Conservation (phyloP, 1,140 invertebrate genomes). For the Hycleus cichorii region DNA sequence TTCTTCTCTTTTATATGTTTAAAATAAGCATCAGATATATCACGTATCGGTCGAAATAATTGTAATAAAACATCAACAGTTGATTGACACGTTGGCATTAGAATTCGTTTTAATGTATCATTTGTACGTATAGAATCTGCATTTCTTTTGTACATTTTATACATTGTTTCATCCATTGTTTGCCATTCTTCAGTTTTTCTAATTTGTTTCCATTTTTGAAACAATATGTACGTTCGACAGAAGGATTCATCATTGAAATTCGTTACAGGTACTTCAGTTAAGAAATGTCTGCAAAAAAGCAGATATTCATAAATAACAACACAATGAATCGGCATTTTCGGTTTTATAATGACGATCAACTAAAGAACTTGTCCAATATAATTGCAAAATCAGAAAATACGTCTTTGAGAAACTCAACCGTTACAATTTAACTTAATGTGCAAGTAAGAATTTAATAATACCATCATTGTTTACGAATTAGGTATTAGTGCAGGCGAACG, state of each 20-base stretch:
- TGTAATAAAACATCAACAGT: slow-evolving; percentile 7
- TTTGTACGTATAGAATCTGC: slow-evolving; percentile 14
- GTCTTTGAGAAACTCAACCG: too few species aligned
- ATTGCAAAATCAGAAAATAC: too few species aligned
- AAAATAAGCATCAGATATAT: slow-evolving; percentile 14
- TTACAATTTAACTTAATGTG: too few species aligned
- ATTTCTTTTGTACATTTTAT: slow-evolving; percentile 11
- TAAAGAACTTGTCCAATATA: too few species aligned
- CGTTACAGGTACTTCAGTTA: slow-evolving; percentile 8
- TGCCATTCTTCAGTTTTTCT: slow-evolving; percentile 9
- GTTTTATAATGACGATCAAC: too few species aligned
- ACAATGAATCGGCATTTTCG: too few species aligned
- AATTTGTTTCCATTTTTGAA: slow-evolving; percentile 20
- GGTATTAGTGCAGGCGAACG: too few species aligned
- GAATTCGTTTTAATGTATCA: slow-evolving; percentile 9
- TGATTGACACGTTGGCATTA: slow-evolving; percentile 9
- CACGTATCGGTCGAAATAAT: slow-evolving; percentile 5
- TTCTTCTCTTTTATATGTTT: slow-evolving; percentile 13
- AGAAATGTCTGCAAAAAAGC: slow-evolving; percentile 8
- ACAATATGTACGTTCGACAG: slow-evolving; percentile 16
- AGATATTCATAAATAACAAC: not conserved
- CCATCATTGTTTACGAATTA: too few species aligned
- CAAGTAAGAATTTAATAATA: too few species aligned
- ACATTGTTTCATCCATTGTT: slow-evolving; percentile 16
- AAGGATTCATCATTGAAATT: slow-evolving; percentile 14